Percentiles rank a stretch among this genome's conserved stretches.
These are phyloP conservation scores for Lasioglossum calceatum DNA, from an alignment of 2,888 invertebrate species.

Conservation along the genomic window DNA sequence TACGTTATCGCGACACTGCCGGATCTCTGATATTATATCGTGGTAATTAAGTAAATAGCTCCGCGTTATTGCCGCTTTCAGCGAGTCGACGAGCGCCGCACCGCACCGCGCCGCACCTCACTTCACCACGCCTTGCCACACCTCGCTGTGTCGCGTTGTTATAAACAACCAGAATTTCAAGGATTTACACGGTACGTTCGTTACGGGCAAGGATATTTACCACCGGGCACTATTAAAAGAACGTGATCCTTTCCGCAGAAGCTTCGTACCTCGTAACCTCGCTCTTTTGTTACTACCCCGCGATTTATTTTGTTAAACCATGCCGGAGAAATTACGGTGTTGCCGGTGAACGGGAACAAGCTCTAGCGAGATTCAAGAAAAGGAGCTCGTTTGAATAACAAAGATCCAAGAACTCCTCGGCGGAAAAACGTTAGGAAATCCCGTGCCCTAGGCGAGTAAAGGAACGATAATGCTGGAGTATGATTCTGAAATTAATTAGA, in stretches of 20 bases:
- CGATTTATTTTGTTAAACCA: background rate
- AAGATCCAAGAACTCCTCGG: background rate
- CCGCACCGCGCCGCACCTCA: too few species aligned
- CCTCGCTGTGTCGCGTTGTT: background rate
- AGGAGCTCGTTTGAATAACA: background rate
- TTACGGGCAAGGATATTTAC: slow-evolving; percentile 10
- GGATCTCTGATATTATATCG: slow-evolving; percentile 29
- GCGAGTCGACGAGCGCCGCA: background rate
- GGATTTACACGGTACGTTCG: slow-evolving; percentile 25
- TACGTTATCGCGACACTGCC: background rate
- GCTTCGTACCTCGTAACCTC: background rate
- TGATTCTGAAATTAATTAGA: background rate
- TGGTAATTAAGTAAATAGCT: slow-evolving; percentile 39
- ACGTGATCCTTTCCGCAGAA: slow-evolving; percentile 3
- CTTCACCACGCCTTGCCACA: background rate
- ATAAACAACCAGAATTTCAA: slow-evolving; percentile 33
- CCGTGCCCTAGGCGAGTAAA: background rate
- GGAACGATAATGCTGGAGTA: background rate
- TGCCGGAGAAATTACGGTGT: background rate
- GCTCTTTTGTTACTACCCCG: background rate
- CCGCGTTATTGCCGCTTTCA: slow-evolving; percentile 24
- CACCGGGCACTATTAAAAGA: slow-evolving; percentile 17
- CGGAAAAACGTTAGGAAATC: background rate
- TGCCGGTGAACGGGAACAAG: background rate
- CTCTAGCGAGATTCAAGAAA: background rate